A percentile compares a stretch with the other conserved stretches of the same genome.
phyloP scores from a whole-genome alignment of 2,113 vertebrate species.

The Corythoichthys intestinalis region DNA sequence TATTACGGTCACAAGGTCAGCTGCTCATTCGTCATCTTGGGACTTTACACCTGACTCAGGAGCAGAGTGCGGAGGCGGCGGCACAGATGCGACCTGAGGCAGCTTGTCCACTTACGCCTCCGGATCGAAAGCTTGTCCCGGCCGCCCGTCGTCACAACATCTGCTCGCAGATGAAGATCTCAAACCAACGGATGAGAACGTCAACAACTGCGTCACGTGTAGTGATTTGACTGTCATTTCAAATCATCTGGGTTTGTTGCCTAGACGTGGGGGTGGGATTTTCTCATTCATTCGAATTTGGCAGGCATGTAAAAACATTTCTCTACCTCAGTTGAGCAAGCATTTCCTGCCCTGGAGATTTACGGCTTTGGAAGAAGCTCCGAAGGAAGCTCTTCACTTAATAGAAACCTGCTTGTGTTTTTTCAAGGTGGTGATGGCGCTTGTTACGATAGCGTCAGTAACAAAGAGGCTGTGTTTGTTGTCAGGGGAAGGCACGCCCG shows the following conservation, averaged over 20 bases:
- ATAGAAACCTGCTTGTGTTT: background rate
- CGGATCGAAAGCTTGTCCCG: background rate
- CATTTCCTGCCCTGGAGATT: background rate
- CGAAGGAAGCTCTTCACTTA: background rate
- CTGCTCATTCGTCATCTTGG: conserved; percentile 53
- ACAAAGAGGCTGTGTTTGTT: conserved; percentile 1
- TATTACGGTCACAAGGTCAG: conserved; percentile 54
- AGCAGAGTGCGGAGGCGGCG: conserved; percentile 17
- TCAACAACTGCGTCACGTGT: background rate
- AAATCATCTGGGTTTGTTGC: background rate
- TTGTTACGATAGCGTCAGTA: background rate
- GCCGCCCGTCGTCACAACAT: background rate
- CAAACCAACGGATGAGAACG: background rate
- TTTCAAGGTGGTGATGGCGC: conserved; percentile 1
- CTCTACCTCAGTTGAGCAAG: too few relatives aligned
- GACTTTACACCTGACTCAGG: conserved; percentile 65
- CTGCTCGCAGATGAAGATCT: background rate
- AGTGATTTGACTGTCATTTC: background rate
- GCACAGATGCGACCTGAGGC: conserved; percentile 27
- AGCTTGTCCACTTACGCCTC: conserved; percentile 22
- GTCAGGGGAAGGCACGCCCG: background rate
- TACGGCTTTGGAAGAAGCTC: background rate
- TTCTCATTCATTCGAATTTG: too few relatives aligned
- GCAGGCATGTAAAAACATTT: too few relatives aligned
- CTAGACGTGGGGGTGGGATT: too few relatives aligned